These are phyloP conservation scores for Brevimyrus niger DNA, from an alignment of 2,113 vertebrate genomes.

Conservation along the genomic window DNA sequence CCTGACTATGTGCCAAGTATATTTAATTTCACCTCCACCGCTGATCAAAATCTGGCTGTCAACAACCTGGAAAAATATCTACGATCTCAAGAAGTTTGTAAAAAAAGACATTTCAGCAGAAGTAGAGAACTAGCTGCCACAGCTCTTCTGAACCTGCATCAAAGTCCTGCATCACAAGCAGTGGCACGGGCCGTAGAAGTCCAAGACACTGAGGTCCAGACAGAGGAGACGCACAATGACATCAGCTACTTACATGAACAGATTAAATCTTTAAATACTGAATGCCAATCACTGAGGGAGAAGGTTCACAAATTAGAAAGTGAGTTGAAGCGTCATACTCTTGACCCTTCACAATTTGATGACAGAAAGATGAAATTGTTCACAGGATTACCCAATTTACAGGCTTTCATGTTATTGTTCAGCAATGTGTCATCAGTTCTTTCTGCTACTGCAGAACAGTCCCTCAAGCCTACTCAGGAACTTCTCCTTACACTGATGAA, in stretches of 20 bases:
- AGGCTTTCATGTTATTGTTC: slow-evolving; percentile 30
- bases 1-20: slow-evolving; percentile 29
- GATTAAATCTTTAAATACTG: slow-evolving; percentile 1
- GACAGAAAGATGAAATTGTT: slow-evolving; percentile 23
- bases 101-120: slow-evolving; percentile 20
- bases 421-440: slow-evolving; percentile 22
- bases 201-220: slow-evolving; percentile 23
- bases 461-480: slow-evolving; percentile 23
- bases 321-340: slow-evolving; percentile 18
- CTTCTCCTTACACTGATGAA: slow-evolving; percentile 25
- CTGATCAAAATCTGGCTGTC: slow-evolving; percentile 17
- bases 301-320: slow-evolving; percentile 14
- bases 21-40: slow-evolving; percentile 28
- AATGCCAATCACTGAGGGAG: slow-evolving; percentile 24
- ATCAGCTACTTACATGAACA: slow-evolving; percentile 24
- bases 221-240: slow-evolving; percentile 21
- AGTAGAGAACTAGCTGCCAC: slow-evolving; percentile 13
- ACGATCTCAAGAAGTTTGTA: slow-evolving; percentile 18
- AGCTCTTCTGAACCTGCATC: slow-evolving; percentile 14
- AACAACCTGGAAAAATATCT: slow-evolving; percentile 23
- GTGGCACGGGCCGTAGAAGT: background rate
- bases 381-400: slow-evolving; percentile 28
- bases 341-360: slow-evolving; percentile 31
- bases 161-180: slow-evolving; percentile 13
- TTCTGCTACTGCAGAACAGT: slow-evolving; percentile 18